These are phyloP conservation scores for Labeo rohita DNA, from an alignment of 2,113 vertebrate genomes.

Conservation along the genomic window DNA sequence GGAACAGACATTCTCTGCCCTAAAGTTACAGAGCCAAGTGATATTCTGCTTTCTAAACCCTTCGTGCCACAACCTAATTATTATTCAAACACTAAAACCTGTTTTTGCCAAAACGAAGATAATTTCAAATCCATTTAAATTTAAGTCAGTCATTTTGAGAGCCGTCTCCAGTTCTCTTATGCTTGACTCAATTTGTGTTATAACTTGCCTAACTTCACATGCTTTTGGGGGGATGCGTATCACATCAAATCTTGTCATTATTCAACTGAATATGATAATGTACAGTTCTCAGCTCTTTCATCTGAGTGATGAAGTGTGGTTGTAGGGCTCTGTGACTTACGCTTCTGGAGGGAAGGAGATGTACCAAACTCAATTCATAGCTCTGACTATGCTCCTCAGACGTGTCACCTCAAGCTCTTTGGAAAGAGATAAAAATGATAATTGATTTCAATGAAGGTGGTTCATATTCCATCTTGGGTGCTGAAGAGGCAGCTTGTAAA, in stretches of 20 bases:
- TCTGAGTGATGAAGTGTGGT: background rate
- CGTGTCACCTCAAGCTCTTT: constrained; percentile 6
- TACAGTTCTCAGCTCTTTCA: constrained; percentile 19
- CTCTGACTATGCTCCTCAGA: constrained; percentile 10
- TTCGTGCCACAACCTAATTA: background rate
- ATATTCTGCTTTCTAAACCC: background rate
- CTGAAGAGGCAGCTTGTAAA: constrained; percentile 7
- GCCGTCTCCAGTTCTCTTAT: background rate
- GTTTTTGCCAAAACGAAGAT: background rate
- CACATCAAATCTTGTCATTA: constrained; percentile 30
- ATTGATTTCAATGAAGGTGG: constrained; percentile 29
- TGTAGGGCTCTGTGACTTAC: background rate
- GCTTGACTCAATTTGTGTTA: constrained; percentile 7
- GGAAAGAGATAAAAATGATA: constrained; percentile 32
- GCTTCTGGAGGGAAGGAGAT: constrained; percentile 1
- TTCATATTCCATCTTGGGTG: constrained; percentile 29
- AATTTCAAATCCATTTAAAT: constrained; percentile 5
- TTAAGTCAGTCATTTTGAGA: background rate
- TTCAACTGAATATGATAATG: constrained; percentile 18
- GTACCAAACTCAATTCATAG: constrained; percentile 27
- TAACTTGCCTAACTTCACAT: constrained; percentile 11
- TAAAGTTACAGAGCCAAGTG: background rate
- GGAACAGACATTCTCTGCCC: background rate
- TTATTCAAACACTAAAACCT: background rate
- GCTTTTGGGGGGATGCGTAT: background rate